Percentiles rank a stretch among this genome's conserved stretches.
These are phyloP conservation scores for Chrysolophus pictus DNA, from an alignment of 2,797 vertebrate species.

Conservation along the genomic window DNA sequence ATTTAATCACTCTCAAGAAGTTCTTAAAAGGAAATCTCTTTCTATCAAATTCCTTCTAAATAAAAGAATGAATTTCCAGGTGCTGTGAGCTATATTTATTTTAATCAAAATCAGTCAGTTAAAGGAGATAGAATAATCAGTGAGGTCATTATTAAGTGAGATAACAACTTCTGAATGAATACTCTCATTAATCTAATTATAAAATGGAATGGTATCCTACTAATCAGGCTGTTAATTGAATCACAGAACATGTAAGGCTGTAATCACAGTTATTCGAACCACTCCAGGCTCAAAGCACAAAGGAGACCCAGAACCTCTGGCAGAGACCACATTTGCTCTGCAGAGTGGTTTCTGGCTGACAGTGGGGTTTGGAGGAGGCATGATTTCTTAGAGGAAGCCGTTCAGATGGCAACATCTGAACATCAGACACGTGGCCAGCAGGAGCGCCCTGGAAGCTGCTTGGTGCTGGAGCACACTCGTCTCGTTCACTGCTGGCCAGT, in stretches of 20 bases:
- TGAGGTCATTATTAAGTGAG: constrained; percentile 83
- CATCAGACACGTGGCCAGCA: fast-evolving
- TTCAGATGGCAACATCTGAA: background rate
- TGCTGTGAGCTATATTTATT: constrained; percentile 83
- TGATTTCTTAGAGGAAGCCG: fast-evolving
- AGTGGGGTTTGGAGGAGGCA: background rate
- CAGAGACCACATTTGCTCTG: background rate
- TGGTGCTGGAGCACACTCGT: background rate
- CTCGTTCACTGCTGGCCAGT: background rate
- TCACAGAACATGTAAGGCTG: constrained; percentile 74
- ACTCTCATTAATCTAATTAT: constrained; percentile 83
- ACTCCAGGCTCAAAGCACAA: background rate
- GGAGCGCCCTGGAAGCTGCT: fast-evolving
- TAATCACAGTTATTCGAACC: constrained; percentile 66
- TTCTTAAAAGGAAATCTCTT: constrained; percentile 79
- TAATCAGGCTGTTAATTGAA: constrained; percentile 79
- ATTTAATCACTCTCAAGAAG: constrained; percentile 81
- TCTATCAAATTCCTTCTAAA: constrained; percentile 72
- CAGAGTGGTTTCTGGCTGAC: background rate
- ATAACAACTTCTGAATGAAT: constrained; percentile 84
- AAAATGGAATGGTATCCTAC: constrained; percentile 78
- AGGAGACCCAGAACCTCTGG: background rate
- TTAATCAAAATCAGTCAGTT: constrained; percentile 82
- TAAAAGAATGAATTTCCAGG: constrained; percentile 80
- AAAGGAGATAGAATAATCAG: constrained; percentile 82